Percentiles rank a stretch among this genome's conserved stretches.
Evolutionary conservation across 1,140 invertebrate species (phyloP).

Genomic region (Drosophila ambigua): DNA sequence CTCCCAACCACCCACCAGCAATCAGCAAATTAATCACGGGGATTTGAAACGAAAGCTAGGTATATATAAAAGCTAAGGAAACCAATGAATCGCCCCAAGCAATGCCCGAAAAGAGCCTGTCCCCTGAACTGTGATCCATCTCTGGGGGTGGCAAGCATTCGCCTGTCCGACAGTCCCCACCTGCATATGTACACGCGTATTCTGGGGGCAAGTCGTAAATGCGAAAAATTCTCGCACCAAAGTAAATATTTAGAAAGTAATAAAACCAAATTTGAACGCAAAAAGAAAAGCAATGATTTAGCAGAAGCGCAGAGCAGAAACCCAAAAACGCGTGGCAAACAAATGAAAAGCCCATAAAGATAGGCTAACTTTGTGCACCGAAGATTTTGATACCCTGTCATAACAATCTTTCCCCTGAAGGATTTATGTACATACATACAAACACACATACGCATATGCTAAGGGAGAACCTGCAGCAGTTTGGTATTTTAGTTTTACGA

Average conservation of each 20-base stretch:
- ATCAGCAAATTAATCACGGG: too few species aligned
- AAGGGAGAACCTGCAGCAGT: too few species aligned
- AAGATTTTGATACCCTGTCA: too few species aligned
- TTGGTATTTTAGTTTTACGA: too few species aligned
- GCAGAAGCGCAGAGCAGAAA: constrained; percentile 8
- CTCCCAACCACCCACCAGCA: too few species aligned
- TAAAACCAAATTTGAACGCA: constrained; percentile 67
- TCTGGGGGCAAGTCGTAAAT: constrained; percentile 59
- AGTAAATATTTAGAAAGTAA: constrained; percentile 79
- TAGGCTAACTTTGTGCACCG: neutral
- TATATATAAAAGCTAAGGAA: too few species aligned
- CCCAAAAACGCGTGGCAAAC: constrained; percentile 17
- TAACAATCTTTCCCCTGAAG: too few species aligned
- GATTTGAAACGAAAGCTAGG: too few species aligned
- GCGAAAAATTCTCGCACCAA: constrained; percentile 46
- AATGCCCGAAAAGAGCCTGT: neutral
- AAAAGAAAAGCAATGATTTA: constrained; percentile 24
- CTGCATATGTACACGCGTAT: neutral
- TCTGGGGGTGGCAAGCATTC: neutral
- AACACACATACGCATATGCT: too few species aligned
- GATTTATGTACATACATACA: too few species aligned
- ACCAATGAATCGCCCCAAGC: neutral
- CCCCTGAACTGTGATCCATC: too few species aligned
- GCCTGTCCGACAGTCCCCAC: neutral
- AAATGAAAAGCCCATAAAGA: neutral